These are phyloP conservation scores for Tursiops truncatus DNA, from an alignment of 2,113 vertebrate species.

Conservation along the genomic window DNA sequence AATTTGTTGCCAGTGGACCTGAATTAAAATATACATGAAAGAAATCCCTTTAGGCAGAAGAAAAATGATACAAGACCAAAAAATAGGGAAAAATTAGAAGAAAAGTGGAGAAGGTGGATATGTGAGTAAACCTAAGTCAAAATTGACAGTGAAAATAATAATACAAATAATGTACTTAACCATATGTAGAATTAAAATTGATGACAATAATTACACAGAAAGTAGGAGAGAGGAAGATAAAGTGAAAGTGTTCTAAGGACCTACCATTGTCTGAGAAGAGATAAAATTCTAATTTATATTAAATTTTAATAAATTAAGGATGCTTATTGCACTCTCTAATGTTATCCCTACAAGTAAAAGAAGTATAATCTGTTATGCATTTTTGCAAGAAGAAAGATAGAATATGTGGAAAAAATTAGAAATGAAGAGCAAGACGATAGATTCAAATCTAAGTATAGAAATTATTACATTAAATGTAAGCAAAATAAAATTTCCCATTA, in stretches of 20 bases:
- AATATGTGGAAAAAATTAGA: not conserved
- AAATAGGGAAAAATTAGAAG: not conserved
- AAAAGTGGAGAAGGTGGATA: not conserved
- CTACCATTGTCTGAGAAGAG: not conserved
- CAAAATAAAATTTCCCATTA: not conserved
- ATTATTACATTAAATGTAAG: not conserved
- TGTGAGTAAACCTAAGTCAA: conserved; percentile 10
- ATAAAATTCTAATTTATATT: not conserved
- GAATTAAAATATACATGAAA: conserved; percentile 12
- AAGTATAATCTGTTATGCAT: not conserved
- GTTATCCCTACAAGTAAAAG: not conserved
- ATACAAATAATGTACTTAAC: not conserved
- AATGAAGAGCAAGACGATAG: not conserved
- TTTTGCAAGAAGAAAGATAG: not conserved
- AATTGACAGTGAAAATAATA: not conserved
- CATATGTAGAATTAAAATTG: not conserved
- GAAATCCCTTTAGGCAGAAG: not conserved
- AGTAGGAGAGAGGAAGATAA: not conserved
- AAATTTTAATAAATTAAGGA: not conserved
- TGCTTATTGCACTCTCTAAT: not conserved
- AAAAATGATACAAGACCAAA: not conserved
- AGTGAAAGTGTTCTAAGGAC: not conserved
- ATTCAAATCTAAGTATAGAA: not conserved
- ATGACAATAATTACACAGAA: not conserved
- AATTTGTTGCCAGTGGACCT: not conserved